Conservation (phyloP, 2,113 vertebrate genomes). For the Cryptotis parvus region DNA sequence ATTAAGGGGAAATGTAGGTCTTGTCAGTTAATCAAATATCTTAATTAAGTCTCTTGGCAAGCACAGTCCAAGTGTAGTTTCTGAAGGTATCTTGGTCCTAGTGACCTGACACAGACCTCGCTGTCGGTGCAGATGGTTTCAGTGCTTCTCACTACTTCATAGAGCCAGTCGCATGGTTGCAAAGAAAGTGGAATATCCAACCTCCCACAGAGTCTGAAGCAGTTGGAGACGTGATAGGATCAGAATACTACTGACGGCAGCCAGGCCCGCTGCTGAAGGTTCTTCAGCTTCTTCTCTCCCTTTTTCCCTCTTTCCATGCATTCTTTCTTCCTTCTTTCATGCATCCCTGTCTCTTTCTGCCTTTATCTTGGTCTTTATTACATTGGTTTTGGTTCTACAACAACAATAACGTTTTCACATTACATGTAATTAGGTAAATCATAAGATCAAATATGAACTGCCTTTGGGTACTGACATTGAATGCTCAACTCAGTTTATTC, state of each 20-base stretch:
- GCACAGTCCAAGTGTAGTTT: not conserved
- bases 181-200: not conserved
- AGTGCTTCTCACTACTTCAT: not conserved
- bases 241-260: no score
- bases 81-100: not conserved
- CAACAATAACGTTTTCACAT: constrained; percentile 6
- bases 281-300: not conserved
- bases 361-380: not conserved
- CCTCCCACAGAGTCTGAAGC: not conserved
- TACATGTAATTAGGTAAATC: not conserved
- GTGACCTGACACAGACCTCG: no score
- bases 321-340: not conserved
- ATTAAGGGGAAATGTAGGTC: not conserved
- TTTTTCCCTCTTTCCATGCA: not conserved
- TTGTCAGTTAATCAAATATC: no score
- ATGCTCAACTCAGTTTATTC: not conserved
- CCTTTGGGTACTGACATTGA: not conserved
- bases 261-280: no score
- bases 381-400: not conserved
- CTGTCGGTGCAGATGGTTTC: not conserved
- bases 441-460: not conserved
- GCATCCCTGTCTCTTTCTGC: not conserved
- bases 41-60: not conserved
- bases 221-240: not conserved
- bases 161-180: not conserved